These are phyloP conservation scores for Pristionchus japonicus DNA, from an alignment of 2,888 invertebrate genomes.

Conservation along the genomic window DNA sequence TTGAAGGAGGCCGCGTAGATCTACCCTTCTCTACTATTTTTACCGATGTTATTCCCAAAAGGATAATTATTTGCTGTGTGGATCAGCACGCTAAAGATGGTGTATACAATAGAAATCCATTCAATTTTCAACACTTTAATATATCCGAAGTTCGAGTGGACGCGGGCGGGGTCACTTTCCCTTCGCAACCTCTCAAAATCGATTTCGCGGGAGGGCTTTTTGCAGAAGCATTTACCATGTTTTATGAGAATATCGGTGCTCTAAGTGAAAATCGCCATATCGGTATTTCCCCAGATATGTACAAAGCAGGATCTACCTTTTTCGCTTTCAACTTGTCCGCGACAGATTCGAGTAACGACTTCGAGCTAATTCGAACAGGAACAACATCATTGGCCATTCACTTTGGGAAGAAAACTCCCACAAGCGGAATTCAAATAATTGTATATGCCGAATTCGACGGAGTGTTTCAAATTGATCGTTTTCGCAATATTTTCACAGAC, in stretches of 20 bases:
- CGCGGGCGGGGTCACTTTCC: conserved; percentile 46
- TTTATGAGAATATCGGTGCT: conserved; percentile 17
- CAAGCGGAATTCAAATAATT: background rate
- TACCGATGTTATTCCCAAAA: conserved; percentile 48
- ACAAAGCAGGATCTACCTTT: background rate
- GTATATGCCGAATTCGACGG: conserved; percentile 32
- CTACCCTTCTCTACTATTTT: conserved; percentile 46
- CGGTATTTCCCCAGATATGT: background rate
- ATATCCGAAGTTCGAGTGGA: conserved; percentile 44
- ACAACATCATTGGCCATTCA: background rate
- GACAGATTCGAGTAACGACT: background rate
- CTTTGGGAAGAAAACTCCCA: background rate
- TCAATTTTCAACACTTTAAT: conserved; percentile 52
- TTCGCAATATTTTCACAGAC: conserved; percentile 19
- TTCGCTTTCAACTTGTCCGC: background rate
- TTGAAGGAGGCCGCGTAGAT: background rate
- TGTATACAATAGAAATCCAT: conserved; percentile 6
- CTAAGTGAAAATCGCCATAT: background rate
- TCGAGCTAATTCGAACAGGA: background rate
- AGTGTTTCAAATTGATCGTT: conserved; percentile 35
- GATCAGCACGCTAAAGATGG: conserved; percentile 48
- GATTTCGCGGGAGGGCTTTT: background rate
- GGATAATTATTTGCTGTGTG: conserved; percentile 48
- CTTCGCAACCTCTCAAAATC: conserved; percentile 29
- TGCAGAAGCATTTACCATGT: background rate